These are phyloP conservation scores for Polyommatus icarus DNA, from an alignment of 2,888 invertebrate species.

Conservation along the genomic window DNA sequence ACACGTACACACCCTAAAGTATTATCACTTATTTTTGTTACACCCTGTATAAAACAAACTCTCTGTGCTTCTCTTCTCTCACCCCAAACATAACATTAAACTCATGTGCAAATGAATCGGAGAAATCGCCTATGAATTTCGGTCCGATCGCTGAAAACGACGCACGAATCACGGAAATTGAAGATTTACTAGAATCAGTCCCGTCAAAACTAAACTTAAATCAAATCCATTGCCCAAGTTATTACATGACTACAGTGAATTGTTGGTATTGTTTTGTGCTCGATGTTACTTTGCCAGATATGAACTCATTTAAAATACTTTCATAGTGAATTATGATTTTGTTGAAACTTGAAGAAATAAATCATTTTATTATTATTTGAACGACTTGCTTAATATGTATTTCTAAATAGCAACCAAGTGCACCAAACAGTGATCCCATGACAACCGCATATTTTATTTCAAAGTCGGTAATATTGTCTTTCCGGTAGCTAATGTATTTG, in stretches of 20 bases:
- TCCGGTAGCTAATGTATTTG: too few species aligned
- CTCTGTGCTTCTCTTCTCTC: neutral
- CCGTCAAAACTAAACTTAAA: constrained; percentile 30
- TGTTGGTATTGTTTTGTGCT: neutral
- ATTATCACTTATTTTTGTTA: too few species aligned
- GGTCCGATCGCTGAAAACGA: constrained; percentile 34
- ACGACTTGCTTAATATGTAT: neutral
- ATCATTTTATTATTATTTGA: neutral
- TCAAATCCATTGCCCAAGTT: constrained; percentile 31
- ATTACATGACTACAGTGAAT: neutral
- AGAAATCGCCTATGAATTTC: constrained; percentile 45
- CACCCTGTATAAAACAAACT: neutral
- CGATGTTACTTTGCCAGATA: neutral
- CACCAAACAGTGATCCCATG: too few species aligned
- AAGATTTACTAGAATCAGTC: constrained; percentile 30
- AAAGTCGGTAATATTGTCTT: too few species aligned
- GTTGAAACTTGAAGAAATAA: neutral
- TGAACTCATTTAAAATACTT: neutral
- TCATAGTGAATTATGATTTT: neutral
- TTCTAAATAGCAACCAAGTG: too few species aligned
- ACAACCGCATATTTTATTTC: too few species aligned
- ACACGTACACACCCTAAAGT: too few species aligned
- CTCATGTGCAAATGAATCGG: constrained; percentile 50
- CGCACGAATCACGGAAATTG: constrained; percentile 18
- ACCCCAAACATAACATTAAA: constrained; percentile 53